These are phyloP conservation scores for Sarcophaga rosellei DNA, from an alignment of 2,888 invertebrate genomes.

Conservation along the genomic window DNA sequence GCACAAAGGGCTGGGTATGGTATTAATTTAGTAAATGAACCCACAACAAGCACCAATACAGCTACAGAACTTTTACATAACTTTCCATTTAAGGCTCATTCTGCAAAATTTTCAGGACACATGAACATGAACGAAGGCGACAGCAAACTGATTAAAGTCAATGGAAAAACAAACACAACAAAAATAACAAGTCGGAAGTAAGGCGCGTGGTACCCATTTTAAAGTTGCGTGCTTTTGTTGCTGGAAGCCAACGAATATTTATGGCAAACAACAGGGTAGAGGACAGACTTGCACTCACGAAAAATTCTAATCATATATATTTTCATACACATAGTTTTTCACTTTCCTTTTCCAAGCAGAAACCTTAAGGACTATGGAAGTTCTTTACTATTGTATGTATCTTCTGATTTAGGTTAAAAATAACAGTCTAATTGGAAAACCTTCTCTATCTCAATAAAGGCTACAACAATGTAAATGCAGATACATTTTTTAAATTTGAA, in stretches of 20 bases:
- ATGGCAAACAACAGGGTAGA: slow-evolving; percentile 10
- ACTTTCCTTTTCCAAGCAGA: no score
- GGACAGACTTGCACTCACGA: slow-evolving; percentile 6
- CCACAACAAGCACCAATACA: not conserved
- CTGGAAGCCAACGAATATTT: slow-evolving; percentile 20
- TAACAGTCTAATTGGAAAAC: no score
- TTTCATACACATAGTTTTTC: no score
- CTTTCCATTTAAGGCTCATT: slow-evolving; percentile 52
- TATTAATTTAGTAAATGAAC: slow-evolving; percentile 33
- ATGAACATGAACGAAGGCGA: slow-evolving; percentile 11
- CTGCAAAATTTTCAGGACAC: slow-evolving; percentile 18
- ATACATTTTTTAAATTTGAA: no score
- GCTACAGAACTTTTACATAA: not conserved
- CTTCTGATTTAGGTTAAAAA: no score
- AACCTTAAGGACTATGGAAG: no score
- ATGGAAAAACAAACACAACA: slow-evolving; percentile 21
- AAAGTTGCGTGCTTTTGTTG: slow-evolving; percentile 75
- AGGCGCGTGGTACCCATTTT: slow-evolving; percentile 75
- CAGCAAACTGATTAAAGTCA: slow-evolving; percentile 26
- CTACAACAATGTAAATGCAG: no score
- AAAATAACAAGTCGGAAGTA: slow-evolving; percentile 17
- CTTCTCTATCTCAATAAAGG: no score
- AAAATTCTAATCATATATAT: not conserved
- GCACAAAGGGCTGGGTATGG: slow-evolving; percentile 41
- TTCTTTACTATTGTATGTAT: no score